Evolutionary conservation across 2,888 invertebrate species (phyloP).

Genomic region (Drosophila kanekoi): DNA sequence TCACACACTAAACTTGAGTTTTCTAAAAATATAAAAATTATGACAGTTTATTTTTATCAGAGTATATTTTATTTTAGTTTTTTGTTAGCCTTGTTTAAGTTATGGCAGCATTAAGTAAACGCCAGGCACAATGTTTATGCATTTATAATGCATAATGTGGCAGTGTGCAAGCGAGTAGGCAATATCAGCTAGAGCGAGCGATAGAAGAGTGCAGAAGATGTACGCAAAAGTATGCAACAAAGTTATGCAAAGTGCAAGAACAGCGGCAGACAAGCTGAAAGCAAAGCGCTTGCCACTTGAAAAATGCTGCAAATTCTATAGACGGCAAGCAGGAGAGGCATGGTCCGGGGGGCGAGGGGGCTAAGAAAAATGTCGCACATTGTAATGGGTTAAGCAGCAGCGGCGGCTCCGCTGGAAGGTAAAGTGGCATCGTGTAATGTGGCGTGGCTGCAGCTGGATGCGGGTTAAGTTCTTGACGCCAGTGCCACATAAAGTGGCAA

Average conservation of each 20-base stretch:
- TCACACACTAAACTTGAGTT: constrained; percentile 27
- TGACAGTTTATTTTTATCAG: constrained; percentile 25
- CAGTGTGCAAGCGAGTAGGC: constrained; percentile 16
- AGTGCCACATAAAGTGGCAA: constrained; percentile 74
- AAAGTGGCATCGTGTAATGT: constrained; percentile 46
- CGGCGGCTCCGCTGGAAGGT: constrained; percentile 9
- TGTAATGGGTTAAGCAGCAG: constrained; percentile 71
- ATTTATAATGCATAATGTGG: constrained; percentile 75
- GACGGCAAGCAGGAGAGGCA: not conserved
- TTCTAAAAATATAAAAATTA: constrained; percentile 13
- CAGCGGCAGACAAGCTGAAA: constrained; percentile 57
- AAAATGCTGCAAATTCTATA: constrained; percentile 57
- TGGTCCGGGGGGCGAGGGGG: not conserved
- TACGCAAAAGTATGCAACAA: constrained; percentile 72
- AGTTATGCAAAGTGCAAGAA: constrained; percentile 78
- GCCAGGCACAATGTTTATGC: constrained; percentile 75
- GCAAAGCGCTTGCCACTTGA: constrained; percentile 70
- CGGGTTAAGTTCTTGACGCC: constrained; percentile 77
- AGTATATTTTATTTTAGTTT: constrained; percentile 27
- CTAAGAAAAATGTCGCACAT: constrained; percentile 68
- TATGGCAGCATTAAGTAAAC: constrained; percentile 77
- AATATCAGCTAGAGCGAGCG: not conserved
- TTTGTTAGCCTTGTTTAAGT: constrained; percentile 38
- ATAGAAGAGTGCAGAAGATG: constrained; percentile 30
- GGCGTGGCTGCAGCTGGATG: constrained; percentile 70